Evolutionary conservation across 1,140 invertebrate genomes (phyloP), one percentile per base, ranked within the genome.

Genomic region (Hypsibius dujardini): DNA sequence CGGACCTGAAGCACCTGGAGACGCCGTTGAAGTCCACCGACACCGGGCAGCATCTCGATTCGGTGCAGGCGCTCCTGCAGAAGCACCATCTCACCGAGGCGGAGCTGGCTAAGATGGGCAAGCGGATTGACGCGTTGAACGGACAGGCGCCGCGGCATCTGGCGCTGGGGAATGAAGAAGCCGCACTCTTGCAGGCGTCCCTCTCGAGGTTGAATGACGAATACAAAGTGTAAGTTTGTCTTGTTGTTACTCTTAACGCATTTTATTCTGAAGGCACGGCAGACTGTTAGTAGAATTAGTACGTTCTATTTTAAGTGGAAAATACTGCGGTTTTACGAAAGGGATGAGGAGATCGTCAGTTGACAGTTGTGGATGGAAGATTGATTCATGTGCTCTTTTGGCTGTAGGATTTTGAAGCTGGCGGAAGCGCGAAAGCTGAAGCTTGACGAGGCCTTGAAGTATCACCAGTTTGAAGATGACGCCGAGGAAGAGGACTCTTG

Each of bases 401-500:
- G 7, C n/a, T 72, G 7, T 59, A 75, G 46, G 50, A 46, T 1
- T 60, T 47, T 72, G 12, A 77, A 84, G 62, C 78, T 91, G 45
- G 79, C 87, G 7, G 86, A 87, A 59, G 85, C 87, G 72, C 84
- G 92, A 28, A 86, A 90, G 72, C 85, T 85, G 0, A 84, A 88
- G 2, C 80, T 98, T 12, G 90, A 95, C 77, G 90, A 95, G 74
- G 91, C 92, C 0, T 83, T 91, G 73, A 90, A 91, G 76, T 92
- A 93, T 76, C 95, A 90, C 78, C 92, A 95, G 77, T 97, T 98
- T 79, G 82, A 97, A 70, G 92, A 83, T 71, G 91, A 95, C 78
- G 88, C 92, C 74, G 90, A 90, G 74, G 90, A 92, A 74, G 92
- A 95, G 79, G 91, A 92, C 81, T 87, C 89, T 0, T 95, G 93